Conservation (phyloP, 2,113 vertebrate genomes). For the Peromyscus leucopus region DNA sequence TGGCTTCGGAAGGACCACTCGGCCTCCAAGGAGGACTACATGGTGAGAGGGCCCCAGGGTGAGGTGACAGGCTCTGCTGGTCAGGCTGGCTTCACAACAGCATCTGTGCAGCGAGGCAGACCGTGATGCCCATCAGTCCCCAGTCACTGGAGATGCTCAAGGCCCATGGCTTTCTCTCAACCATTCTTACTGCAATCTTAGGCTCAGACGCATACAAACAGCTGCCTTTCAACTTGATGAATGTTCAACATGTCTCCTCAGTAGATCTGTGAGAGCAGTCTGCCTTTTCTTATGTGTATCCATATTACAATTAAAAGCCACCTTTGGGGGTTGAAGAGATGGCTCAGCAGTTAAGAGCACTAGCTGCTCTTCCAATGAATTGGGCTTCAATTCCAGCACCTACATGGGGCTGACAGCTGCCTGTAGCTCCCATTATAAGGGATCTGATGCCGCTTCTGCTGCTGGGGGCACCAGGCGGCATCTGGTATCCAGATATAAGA, state of each 20-base stretch:
- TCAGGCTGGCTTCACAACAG: neutral
- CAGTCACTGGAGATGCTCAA: neutral
- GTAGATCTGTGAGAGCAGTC: slow-evolving; percentile 28
- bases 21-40: slow-evolving; percentile 98
- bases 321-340: neutral
- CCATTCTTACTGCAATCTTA: neutral
- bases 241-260: neutral
- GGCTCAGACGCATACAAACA: neutral
- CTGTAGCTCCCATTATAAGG: neutral
- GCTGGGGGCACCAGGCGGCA: neutral
- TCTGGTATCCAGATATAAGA: neutral
- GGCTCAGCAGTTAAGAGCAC: neutral
- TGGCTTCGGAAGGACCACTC: slow-evolving; percentile 98
- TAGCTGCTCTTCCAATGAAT: neutral
- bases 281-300: slow-evolving; percentile 7
- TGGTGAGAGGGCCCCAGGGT: slow-evolving; percentile 88
- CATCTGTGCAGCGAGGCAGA: neutral
- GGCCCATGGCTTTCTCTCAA: slow-evolving; percentile 20
- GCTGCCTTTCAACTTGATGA: slow-evolving; percentile 34
- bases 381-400: neutral
- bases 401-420: neutral
- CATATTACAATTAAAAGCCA: neutral
- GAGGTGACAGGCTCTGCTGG: neutral
- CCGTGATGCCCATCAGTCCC: neutral
- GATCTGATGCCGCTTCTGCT: neutral